phyloP scores from a whole-genome alignment of 2,797 vertebrate genomes.

The Gallirallus australis region DNA sequence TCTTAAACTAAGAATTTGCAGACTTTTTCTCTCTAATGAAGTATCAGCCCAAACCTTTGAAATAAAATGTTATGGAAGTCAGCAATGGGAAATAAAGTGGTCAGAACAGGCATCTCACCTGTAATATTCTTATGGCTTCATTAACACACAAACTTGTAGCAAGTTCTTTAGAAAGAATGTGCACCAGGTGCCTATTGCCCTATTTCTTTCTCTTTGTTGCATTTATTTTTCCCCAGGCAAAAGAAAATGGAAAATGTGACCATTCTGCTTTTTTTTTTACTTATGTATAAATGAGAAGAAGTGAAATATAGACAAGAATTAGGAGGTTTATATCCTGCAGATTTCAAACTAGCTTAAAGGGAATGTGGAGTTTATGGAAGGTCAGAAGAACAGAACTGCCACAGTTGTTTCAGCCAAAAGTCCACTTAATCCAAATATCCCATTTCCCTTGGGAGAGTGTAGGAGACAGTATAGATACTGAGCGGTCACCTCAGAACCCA shows the following conservation, averaged over 20 bases:
- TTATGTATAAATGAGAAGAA: neutral
- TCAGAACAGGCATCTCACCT: neutral
- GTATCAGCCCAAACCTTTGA: neutral
- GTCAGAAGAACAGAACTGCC: neutral
- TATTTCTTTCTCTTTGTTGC: neutral
- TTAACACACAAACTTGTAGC: neutral
- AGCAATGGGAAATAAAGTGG: neutral
- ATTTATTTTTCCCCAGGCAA: neutral
- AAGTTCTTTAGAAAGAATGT: neutral
- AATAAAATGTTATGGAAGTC: neutral
- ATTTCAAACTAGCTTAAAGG: neutral
- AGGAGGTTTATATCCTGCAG: neutral
- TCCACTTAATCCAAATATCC: neutral
- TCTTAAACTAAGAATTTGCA: neutral
- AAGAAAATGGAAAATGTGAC: neutral
- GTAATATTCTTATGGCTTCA: neutral
- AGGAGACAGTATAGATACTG: neutral
- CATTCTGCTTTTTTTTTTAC: neutral
- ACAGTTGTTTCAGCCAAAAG: neutral
- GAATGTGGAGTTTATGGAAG: neutral
- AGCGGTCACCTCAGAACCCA: neutral
- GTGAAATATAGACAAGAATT: neutral
- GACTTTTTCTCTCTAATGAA: neutral
- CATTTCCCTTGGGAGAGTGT: neutral
- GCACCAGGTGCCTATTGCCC: neutral